A percentile compares a stretch with the other conserved stretches of the same genome.
Conservation (phyloP, 2,888 invertebrate genomes). For the Andrena trimmerana region DNA sequence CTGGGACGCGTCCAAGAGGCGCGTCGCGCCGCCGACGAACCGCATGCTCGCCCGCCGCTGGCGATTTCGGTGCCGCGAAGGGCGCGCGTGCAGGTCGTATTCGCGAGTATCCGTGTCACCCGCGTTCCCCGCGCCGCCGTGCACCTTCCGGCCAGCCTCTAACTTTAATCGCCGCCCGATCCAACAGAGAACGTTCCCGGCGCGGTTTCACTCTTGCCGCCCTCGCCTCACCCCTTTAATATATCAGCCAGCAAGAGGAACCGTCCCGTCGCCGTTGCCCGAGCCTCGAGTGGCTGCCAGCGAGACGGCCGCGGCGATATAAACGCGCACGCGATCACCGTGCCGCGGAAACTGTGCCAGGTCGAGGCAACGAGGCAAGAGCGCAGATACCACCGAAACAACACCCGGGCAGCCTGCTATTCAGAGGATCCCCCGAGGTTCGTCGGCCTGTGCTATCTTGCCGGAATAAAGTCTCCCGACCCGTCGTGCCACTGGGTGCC, state of each 20-base stretch:
- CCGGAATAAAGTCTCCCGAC: conserved; percentile 33
- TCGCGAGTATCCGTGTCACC: not conserved
- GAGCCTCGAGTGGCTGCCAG: conserved; percentile 13
- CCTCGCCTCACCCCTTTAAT: not conserved
- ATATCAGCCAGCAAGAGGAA: conserved; percentile 20
- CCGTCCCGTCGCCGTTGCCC: conserved; percentile 27
- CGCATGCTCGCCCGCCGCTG: conserved; percentile 33
- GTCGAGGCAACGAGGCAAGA: conserved; percentile 29
- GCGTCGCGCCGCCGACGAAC: conserved; percentile 23
- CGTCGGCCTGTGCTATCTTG: conserved; percentile 18
- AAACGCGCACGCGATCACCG: not conserved
- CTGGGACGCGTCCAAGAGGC: conserved; percentile 9
- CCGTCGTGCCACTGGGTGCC: not conserved
- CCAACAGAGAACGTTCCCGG: conserved; percentile 29
- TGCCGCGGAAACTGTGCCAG: conserved; percentile 16
- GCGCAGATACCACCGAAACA: conserved; percentile 37
- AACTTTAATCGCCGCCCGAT: conserved; percentile 27
- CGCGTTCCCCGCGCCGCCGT: not conserved
- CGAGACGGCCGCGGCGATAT: conserved; percentile 10
- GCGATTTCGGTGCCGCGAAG: too few relatives aligned
- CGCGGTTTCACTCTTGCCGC: not conserved
- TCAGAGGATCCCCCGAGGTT: conserved; percentile 54
- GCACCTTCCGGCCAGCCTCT: conserved; percentile 16
- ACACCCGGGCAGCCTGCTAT: conserved; percentile 31
- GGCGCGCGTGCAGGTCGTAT: too few relatives aligned